Percentiles rank a stretch among this genome's conserved stretches.
These are phyloP conservation scores for Ridgeia piscesae DNA, from an alignment of 1,140 invertebrate genomes.

Conservation along the genomic window DNA sequence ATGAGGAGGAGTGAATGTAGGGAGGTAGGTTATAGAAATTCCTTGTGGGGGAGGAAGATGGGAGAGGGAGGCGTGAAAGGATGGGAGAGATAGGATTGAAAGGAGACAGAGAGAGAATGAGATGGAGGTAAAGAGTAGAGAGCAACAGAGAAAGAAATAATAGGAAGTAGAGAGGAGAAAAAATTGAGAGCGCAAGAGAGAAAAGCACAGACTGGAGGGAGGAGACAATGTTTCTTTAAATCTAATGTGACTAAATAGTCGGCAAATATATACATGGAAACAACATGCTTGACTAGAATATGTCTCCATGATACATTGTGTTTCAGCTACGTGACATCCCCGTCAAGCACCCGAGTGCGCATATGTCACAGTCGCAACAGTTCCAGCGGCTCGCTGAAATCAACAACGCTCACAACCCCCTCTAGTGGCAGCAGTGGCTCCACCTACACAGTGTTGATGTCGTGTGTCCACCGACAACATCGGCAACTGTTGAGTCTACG, in stretches of 20 bases:
- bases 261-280: not conserved
- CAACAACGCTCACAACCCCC: not conserved
- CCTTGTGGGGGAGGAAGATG: no score
- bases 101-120: no score
- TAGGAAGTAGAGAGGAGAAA: no score
- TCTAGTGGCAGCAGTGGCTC: not conserved
- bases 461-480: conserved; percentile 21
- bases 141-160: no score
- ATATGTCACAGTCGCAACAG: not conserved
- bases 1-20: no score
- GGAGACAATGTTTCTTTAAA: not conserved
- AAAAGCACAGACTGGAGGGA: not conserved
- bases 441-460: not conserved
- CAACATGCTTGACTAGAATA: not conserved
- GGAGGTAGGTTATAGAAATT: no score
- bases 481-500: conserved; percentile 30
- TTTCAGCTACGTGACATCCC: not conserved
- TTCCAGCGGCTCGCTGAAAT: conserved; percentile 7
- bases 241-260: not conserved
- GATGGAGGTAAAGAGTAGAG: no score
- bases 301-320: not conserved
- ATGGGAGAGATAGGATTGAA: no score
- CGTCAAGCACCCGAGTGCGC: not conserved
- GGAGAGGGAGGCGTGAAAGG: no score
- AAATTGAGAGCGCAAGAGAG: no score